Conservation (phyloP, 2,888 invertebrate genomes). For the Digitonthophagus gazella region DNA sequence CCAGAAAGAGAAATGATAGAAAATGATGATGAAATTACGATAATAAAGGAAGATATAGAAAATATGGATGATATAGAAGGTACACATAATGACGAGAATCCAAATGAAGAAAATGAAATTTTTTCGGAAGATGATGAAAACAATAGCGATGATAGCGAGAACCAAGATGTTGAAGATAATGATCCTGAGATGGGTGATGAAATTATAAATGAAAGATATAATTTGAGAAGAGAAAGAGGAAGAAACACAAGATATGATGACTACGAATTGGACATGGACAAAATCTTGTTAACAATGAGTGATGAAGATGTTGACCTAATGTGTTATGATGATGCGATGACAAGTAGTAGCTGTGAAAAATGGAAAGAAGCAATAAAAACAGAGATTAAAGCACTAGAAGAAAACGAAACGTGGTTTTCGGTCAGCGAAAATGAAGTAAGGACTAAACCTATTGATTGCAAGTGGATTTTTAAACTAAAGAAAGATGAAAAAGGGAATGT, state of each 20-base stretch:
- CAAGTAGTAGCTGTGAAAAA: too few species aligned
- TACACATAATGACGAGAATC: slow-evolving; percentile 33
- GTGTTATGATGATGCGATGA: too few species aligned
- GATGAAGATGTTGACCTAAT: too few species aligned
- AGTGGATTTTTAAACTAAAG: background rate
- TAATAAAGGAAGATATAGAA: background rate
- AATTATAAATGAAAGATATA: background rate
- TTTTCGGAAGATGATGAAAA: slow-evolving; percentile 31
- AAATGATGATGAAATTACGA: background rate
- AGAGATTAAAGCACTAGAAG: too few species aligned
- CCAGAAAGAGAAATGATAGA: slow-evolving; percentile 7
- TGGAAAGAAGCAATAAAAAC: too few species aligned
- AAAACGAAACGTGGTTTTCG: too few species aligned
- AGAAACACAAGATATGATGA: background rate
- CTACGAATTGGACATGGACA: slow-evolving; percentile 1
- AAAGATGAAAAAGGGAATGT: background rate
- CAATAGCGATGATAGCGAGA: background rate
- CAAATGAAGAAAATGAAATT: slow-evolving; percentile 31
- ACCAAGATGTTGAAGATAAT: background rate
- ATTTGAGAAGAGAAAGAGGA: slow-evolving; percentile 5
- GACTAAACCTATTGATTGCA: background rate
- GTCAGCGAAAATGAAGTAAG: background rate
- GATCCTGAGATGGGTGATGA: background rate
- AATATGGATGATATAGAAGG: background rate
- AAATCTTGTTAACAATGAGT: too few species aligned